Evolutionary conservation across 2,113 vertebrate species (phyloP), one percentile per base, ranked within the genome.

Genomic region (Psittacula cyanocephala): DNA sequence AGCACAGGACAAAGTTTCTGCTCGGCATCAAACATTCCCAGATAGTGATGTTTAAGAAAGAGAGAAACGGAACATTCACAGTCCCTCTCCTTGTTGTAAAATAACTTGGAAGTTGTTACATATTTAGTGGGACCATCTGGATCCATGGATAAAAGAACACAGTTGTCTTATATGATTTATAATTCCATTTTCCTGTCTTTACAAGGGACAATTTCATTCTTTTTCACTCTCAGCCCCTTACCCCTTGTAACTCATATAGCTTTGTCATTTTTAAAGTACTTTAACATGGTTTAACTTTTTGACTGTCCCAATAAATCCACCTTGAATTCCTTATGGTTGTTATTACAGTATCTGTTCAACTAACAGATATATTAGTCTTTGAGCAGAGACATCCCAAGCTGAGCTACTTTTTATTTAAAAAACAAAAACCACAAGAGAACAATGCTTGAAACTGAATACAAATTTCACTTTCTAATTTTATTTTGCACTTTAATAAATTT

Each of bases 161-260:
- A 93, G 80, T 89, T 96, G 92, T 97, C 95, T 94, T 79, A 14
- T 17, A 65, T 97, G 97, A 97, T 96, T 98, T 97, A 97, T 96
- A 72, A 90, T 89, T 95, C 95, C 79, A 89, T 81, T 97, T 97
- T 95, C 96, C 86, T 96, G 91, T 83, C 79, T 89, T 93, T 96
- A 97, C 86, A 15, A 1, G 81, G 85, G 79, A 86, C 96, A 89
- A 90, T 74, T 96, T 93, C 68, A 62, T 64, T 25, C 31, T 53
- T 64, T 88, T 96, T 82, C 20, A 57, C 35, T 70, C 47, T 89
- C 81, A 91, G 68, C 67, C 35, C 70, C 91, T 35, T 35, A 15
- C 53, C 82, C 49, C 52, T 89, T 91, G 94, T 97, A 93, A 84
- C 84, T 96, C 93, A 94, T 80, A 96, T 81, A 95, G 96, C 59